phyloP scores from a whole-genome alignment of 2,113 vertebrate species.

The Alaudala cheleensis region DNA sequence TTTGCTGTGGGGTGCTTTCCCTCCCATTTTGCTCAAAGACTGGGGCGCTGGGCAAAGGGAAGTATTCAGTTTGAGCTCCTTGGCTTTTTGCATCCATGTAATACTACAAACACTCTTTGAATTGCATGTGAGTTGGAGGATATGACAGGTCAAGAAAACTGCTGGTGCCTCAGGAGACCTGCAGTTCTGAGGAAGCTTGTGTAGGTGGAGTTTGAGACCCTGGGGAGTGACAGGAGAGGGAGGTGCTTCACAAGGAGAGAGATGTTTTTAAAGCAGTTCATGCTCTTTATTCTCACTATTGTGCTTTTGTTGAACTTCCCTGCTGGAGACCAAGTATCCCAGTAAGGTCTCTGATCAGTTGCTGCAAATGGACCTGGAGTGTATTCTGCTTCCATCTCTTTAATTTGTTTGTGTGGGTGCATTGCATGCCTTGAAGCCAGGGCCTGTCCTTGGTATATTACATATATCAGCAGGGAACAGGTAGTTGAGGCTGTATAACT shows the following conservation, averaged over 20 bases:
- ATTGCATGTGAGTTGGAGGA: neutral
- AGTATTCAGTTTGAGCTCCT: neutral
- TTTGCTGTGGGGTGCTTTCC: neutral
- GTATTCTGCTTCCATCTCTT: neutral
- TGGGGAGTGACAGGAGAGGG: neutral
- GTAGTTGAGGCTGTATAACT: neutral
- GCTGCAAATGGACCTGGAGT: neutral
- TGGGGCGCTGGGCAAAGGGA: neutral
- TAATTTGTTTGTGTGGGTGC: neutral
- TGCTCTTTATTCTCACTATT: neutral
- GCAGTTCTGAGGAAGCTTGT: neutral
- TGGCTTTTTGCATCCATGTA: neutral
- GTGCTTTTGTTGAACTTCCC: neutral
- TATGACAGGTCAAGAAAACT: neutral
- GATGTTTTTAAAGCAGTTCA: neutral
- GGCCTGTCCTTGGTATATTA: neutral
- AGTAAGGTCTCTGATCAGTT: neutral
- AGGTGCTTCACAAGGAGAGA: neutral
- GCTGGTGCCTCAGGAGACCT: neutral
- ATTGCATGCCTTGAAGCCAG: neutral
- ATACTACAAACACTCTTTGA: neutral
- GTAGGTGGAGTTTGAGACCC: neutral
- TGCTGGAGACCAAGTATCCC: neutral
- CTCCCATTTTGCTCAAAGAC: neutral
- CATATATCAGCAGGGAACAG: neutral